Conservation (phyloP, 2,113 vertebrate genomes). For the Antechinus stuartii region DNA sequence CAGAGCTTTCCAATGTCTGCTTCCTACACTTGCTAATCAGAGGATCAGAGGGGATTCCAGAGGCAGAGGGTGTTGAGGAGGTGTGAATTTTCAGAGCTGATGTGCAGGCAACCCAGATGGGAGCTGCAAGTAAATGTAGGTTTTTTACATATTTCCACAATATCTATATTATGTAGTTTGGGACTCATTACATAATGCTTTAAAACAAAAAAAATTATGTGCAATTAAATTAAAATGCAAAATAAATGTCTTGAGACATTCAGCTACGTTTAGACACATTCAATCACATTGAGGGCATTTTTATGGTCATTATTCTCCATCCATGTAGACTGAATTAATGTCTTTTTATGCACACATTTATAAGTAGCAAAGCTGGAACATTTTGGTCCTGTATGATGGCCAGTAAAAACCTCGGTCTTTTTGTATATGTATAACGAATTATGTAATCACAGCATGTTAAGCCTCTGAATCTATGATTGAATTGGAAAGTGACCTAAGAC, state of each 20-base stretch:
- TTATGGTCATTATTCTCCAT: background rate
- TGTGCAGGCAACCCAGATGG: background rate
- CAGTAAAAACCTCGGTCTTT: background rate
- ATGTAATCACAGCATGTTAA: background rate
- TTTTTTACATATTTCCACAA: background rate
- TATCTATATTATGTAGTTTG: background rate
- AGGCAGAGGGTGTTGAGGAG: background rate
- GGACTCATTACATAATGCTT: background rate
- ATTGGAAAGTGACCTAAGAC: background rate
- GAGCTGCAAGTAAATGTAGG: background rate
- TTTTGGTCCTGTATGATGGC: background rate
- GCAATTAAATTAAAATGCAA: background rate
- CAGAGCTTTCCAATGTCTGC: background rate
- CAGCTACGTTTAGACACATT: background rate
- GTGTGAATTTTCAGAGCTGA: background rate
- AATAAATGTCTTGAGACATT: background rate
- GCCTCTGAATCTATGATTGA: background rate
- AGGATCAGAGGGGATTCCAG: background rate
- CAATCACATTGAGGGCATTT: too few relatives aligned
- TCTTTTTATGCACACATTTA: background rate
- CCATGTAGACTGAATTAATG: background rate
- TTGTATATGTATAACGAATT: background rate
- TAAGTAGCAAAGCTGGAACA: background rate
- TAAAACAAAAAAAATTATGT: background rate
- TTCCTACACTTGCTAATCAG: background rate